These are phyloP conservation scores for Solenopsis fugax DNA, from an alignment of 1,140 invertebrate species.

Conservation along the genomic window DNA sequence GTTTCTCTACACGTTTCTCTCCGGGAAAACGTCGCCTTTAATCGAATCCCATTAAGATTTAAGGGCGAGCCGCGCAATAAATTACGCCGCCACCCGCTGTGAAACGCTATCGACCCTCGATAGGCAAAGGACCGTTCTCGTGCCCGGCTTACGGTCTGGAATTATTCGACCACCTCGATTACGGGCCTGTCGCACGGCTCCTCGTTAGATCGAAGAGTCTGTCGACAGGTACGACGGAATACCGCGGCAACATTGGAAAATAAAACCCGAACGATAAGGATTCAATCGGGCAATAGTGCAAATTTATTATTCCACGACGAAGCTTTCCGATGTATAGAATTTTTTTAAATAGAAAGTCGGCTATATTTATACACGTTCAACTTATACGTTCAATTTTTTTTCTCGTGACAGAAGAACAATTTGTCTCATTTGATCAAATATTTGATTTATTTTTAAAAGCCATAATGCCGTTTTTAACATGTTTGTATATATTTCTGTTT, in stretches of 20 bases:
- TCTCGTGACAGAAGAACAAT: not conserved
- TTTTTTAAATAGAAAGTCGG: not conserved
- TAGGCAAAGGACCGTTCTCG: conserved; percentile 80
- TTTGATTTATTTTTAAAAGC: not conserved
- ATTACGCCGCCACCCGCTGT: conserved; percentile 78
- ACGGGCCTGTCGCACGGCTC: conserved; percentile 70
- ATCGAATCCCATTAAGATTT: conserved; percentile 84
- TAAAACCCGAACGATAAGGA: conserved; percentile 38
- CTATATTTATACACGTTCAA: not conserved
- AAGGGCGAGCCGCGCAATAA: conserved; percentile 80
- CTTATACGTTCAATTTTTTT: not conserved
- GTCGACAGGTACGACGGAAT: conserved; percentile 65
- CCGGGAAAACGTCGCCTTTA: conserved; percentile 80
- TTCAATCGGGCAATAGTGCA: conserved; percentile 8
- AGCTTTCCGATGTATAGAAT: not conserved
- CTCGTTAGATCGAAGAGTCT: conserved; percentile 56
- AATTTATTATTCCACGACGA: conserved; percentile 19
- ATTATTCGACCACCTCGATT: conserved; percentile 78
- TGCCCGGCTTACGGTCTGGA: conserved; percentile 78
- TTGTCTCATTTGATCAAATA: not conserved
- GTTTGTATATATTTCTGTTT: conserved; percentile 40
- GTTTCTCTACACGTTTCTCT: conserved; percentile 70
- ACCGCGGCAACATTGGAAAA: conserved; percentile 55
- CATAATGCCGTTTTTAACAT: not conserved
- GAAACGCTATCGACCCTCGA: conserved; percentile 78